Evolutionary conservation across 1,140 invertebrate genomes (phyloP).

Genomic region (Euura lappo): DNA sequence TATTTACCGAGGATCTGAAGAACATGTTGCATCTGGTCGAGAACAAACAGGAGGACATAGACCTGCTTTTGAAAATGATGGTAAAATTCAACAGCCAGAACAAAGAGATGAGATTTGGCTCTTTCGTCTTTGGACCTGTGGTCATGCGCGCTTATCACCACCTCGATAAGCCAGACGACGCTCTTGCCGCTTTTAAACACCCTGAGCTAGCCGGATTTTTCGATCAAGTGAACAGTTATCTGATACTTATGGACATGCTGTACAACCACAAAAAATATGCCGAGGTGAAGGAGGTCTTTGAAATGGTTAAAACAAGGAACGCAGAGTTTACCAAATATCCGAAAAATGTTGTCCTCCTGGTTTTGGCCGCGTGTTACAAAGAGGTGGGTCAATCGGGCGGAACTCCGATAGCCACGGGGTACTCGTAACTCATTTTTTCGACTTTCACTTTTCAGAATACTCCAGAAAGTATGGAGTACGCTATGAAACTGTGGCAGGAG

Average conservation of each 20-base stretch:
- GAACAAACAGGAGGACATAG: slow-evolving; percentile 65
- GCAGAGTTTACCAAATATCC: slow-evolving; percentile 67
- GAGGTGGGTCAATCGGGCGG: slow-evolving; percentile 60
- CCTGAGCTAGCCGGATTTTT: slow-evolving; percentile 69
- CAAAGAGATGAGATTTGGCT: slow-evolving; percentile 75
- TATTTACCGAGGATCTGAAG: slow-evolving; percentile 87
- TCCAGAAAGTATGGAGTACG: slow-evolving; percentile 70
- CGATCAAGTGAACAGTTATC: slow-evolving; percentile 72
- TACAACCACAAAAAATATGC: slow-evolving; percentile 73
- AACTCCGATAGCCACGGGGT: background rate
- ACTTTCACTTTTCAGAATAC: slow-evolving; percentile 69
- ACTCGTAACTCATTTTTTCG: slow-evolving; percentile 19
- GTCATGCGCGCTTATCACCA: slow-evolving; percentile 80
- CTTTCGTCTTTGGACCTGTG: slow-evolving; percentile 82
- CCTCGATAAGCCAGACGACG: slow-evolving; percentile 72
- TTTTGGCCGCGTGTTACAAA: slow-evolving; percentile 77
- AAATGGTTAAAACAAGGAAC: slow-evolving; percentile 65
- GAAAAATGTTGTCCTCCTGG: slow-evolving; percentile 69
- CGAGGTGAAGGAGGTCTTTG: slow-evolving; percentile 70
- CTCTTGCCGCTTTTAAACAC: slow-evolving; percentile 71
- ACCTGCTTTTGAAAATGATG: slow-evolving; percentile 72
- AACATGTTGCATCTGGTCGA: slow-evolving; percentile 77
- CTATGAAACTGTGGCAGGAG: slow-evolving; percentile 66
- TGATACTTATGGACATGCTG: slow-evolving; percentile 75
- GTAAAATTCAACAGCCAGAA: slow-evolving; percentile 77